Evolutionary conservation across 2,113 vertebrate genomes (phyloP), one percentile per base, ranked within the genome.

Genomic region (Seriola aureovittata): DNA sequence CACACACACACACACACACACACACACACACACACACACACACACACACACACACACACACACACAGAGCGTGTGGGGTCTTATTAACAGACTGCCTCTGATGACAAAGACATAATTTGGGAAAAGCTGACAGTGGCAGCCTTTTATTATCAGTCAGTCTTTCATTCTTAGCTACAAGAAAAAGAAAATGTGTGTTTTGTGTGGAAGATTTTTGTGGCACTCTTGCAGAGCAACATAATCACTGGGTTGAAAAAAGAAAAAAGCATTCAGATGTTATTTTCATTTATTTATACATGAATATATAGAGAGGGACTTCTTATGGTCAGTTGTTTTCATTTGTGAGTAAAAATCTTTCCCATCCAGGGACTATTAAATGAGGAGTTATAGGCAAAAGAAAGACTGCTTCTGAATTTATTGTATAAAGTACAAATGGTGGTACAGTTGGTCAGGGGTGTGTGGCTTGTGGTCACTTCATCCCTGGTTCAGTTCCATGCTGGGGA

Each of bases 51-150:
- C 14, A 36, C 65, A 75, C 17, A 71, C 40, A 57, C 46, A 14
- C 38, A 70, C 32, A 46, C 13, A 70, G 8, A 46, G 32, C 12
- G 63, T 19, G 12, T 16, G 1, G 16, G 34, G 59, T 50, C 55
- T 84, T 75, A 75, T 83, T 78, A 80, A 81, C 84, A 82, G 55
- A 34, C 3, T 67, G 38, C 70, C 70, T 81, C 80, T 50, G 34
- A 55, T 63, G 71, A 76, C 52, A 40, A 19, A 82, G 10, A 60
- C 58, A 50, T 64, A 55, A 48, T 73, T 84, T n/a, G 16, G 12
- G 36, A 59, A 60, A 81, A 59, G 34, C 73, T 86, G 79, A 86
- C 46, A 0, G 52, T 68, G 52, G 11, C 38, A 66, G 72, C 17
- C 48, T 73, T 83, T 82, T 74, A 80, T 84, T 82, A 75, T 60